Evolutionary conservation across 2,888 invertebrate genomes (phyloP), one percentile per base, ranked within the genome.

Genomic region (Amiota communis): DNA sequence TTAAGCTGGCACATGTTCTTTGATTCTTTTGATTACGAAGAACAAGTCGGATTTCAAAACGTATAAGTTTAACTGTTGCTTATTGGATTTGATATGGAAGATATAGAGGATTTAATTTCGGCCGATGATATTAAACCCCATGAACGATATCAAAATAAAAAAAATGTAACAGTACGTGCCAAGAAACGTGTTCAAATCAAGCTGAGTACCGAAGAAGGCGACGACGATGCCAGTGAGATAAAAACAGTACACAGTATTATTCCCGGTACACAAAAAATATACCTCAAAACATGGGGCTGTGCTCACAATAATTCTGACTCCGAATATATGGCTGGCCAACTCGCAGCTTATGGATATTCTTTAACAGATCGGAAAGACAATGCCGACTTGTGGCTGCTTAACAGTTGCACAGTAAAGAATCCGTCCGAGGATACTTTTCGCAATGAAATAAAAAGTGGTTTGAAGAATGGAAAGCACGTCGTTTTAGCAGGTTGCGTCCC

Each of bases 401-500:
- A 99, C 90, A 98, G 98, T 71, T 99, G 99, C 88, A 99, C 99
- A 0, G 99, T 99, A 0, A 99, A 99, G 89, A 98, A 94, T 88
- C 99, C 99, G 0, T 95, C 98, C 0, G 99, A 99, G 88, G 97
- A 97, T 87, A 96, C 98, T 91, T 95, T 98, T 91, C 86, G 93
- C 76, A 98, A 98, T 91, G 95, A 96, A 89, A 94, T 98, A 69
- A 93, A 94, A 77, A 90, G 93, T 8, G 98, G 95, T 0, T 92
- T 92, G 81, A 92, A 92, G 47, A 91, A 91, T 1, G 95, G 95
- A 0, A 96, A 97, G 81, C 93, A 94, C 80, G 93, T 99, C 15
- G 98, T 99, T 2, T 93, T 98, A n/a, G 98, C 99, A 0, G 99
- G 99, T 0, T 99, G 99, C 89, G 98, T 99, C 8, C 97, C 98